Conservation (phyloP, 1,140 invertebrate genomes). For the Cotesia chilonis region DNA sequence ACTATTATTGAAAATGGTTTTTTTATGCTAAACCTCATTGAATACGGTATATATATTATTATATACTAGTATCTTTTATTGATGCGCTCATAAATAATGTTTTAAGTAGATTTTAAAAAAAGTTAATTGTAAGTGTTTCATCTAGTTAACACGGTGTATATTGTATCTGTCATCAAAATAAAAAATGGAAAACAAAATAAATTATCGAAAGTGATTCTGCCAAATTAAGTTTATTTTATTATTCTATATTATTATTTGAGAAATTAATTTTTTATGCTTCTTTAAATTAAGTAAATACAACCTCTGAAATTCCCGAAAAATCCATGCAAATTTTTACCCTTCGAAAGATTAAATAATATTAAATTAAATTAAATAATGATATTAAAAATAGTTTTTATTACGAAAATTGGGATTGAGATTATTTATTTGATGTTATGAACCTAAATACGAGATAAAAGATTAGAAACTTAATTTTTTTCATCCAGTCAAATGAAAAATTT, state of each 20-base stretch:
- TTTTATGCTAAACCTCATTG: background rate
- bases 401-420: too few relatives aligned
- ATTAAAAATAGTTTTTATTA: too few relatives aligned
- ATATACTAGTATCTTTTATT: constrained; percentile 32
- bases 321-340: too few relatives aligned
- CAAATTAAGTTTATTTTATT: constrained; percentile 28
- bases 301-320: too few relatives aligned
- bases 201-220: constrained; percentile 51
- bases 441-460: too few relatives aligned
- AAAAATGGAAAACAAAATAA: constrained; percentile 43
- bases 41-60: constrained; percentile 14
- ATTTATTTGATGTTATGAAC: too few relatives aligned
- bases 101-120: constrained; percentile 55
- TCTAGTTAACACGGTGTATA: constrained; percentile 59
- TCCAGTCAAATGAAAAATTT: too few relatives aligned
- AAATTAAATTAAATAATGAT: too few relatives aligned
- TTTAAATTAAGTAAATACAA: too few relatives aligned
- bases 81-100: constrained; percentile 39
- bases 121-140: constrained; percentile 56
- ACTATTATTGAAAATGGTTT: background rate
- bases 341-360: too few relatives aligned
- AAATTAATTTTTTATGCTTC: background rate
- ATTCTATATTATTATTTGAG: background rate
- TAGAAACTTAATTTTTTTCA: too few relatives aligned
- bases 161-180: constrained; percentile 58